A percentile compares a stretch with the other conserved stretches of the same genome.
Conservation (phyloP, 2,888 invertebrate species). For the Gisinianus flammeolus region DNA sequence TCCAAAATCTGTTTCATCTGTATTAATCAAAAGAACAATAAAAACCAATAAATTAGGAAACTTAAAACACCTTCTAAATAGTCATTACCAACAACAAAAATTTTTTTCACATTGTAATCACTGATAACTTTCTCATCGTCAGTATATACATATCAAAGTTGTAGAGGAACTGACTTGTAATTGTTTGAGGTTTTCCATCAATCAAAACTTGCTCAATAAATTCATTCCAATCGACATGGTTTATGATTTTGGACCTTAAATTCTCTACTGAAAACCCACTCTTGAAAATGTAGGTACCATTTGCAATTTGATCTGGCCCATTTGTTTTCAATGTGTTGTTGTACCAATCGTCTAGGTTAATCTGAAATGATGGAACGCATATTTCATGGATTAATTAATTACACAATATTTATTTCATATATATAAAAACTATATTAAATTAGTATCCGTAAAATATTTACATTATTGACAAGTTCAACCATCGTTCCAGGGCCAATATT, state of each 20-base stretch:
- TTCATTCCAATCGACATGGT: slow-evolving; percentile 45
- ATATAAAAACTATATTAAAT: too few species aligned
- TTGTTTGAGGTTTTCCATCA: slow-evolving; percentile 44
- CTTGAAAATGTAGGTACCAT: slow-evolving; percentile 35
- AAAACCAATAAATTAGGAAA: too few species aligned
- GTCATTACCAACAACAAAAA: too few species aligned
- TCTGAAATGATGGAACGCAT: too few species aligned
- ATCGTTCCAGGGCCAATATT: background rate
- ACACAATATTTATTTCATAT: too few species aligned
- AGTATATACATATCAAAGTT: background rate
- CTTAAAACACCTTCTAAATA: too few species aligned
- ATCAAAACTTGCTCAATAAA: slow-evolving; percentile 44
- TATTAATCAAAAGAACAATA: background rate
- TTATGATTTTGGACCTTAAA: slow-evolving; percentile 26
- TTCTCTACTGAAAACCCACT: slow-evolving; percentile 22
- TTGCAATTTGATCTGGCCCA: slow-evolving; percentile 32
- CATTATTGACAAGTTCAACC: slow-evolving; percentile 1
- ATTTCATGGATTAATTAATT: too few species aligned
- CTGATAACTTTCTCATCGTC: background rate
- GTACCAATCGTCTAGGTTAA: slow-evolving; percentile 47
- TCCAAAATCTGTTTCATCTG: slow-evolving; percentile 23
- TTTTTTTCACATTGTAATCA: too few species aligned
- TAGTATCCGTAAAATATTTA: too few species aligned
- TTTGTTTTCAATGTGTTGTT: slow-evolving; percentile 41
- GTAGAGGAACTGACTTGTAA: slow-evolving; percentile 42